Percentiles rank a stretch among this genome's conserved stretches.
phyloP scores from a whole-genome alignment of 2,113 vertebrate genomes.

The Balaenoptera acutorostrata region DNA sequence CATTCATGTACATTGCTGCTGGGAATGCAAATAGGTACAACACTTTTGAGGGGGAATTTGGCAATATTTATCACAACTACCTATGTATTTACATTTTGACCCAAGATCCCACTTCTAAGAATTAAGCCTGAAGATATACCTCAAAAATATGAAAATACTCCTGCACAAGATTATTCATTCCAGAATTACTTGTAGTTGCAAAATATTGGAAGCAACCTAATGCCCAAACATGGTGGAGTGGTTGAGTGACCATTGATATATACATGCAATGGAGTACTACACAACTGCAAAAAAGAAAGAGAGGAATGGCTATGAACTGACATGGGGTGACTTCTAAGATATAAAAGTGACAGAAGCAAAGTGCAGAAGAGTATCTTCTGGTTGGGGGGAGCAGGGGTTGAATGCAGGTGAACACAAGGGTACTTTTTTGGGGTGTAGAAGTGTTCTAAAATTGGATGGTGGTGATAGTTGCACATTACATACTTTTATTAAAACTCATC shows the following conservation, averaged over 20 bases:
- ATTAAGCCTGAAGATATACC: neutral
- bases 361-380: neutral
- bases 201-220: neutral
- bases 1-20: fast-evolving
- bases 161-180: neutral
- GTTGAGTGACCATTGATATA: fast-evolving
- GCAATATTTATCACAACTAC: neutral
- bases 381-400: no score
- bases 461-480: neutral
- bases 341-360: neutral
- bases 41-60: neutral
- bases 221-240: neutral
- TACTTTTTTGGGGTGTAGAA: neutral
- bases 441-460: neutral
- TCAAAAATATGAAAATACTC: neutral
- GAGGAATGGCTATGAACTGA: no score
- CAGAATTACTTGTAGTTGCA: neutral
- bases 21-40: neutral
- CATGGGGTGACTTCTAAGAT: neutral
- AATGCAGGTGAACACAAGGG: neutral
- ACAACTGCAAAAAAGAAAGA: neutral
- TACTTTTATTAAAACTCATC: neutral
- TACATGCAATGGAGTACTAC: neutral
- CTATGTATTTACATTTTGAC: neutral
- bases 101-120: neutral